Percentiles rank a stretch among this genome's conserved stretches.
phyloP scores from a whole-genome alignment of 2,888 invertebrate species.

The Trachelus troglodyta region DNA sequence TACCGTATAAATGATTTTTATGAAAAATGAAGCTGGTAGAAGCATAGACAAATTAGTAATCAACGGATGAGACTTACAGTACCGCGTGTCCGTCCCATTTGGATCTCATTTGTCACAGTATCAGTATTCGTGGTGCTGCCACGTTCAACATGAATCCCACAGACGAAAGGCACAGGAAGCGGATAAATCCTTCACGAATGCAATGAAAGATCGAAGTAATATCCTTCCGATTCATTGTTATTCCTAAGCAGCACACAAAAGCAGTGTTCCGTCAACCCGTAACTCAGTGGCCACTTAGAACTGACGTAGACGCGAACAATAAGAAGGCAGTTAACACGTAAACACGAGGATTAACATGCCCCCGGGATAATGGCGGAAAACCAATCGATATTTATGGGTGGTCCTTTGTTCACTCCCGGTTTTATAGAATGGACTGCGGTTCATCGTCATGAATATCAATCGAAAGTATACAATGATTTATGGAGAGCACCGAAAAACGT shows the following conservation, averaged over 20 bases:
- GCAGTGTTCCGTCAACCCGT: slow-evolving; percentile 13
- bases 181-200: slow-evolving; percentile 3
- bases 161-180: slow-evolving; percentile 1
- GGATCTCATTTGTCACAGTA: slow-evolving; percentile 2
- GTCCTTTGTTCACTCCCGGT: slow-evolving; percentile 6
- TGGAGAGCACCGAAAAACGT: not conserved
- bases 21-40: not conserved
- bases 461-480: not conserved
- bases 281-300: slow-evolving; percentile 23
- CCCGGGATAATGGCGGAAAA: not conserved
- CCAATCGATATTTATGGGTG: slow-evolving; percentile 4
- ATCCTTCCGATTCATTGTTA: slow-evolving; percentile 11
- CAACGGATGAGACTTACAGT: not conserved
- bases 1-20: not conserved
- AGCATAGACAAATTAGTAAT: not conserved
- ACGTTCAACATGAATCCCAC: not conserved
- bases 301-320: slow-evolving; percentile 11
- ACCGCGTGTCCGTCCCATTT: slow-evolving; percentile 1
- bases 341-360: slow-evolving; percentile 15
- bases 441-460: slow-evolving; percentile 2
- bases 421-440: not conserved
- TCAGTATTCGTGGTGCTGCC: slow-evolving; percentile 2
- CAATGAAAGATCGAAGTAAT: not conserved
- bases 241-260: not conserved
- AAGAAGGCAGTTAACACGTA: slow-evolving; percentile 21